These are phyloP conservation scores for Nesospiza acunhae DNA, from an alignment of 2,113 vertebrate genomes.

Conservation along the genomic window DNA sequence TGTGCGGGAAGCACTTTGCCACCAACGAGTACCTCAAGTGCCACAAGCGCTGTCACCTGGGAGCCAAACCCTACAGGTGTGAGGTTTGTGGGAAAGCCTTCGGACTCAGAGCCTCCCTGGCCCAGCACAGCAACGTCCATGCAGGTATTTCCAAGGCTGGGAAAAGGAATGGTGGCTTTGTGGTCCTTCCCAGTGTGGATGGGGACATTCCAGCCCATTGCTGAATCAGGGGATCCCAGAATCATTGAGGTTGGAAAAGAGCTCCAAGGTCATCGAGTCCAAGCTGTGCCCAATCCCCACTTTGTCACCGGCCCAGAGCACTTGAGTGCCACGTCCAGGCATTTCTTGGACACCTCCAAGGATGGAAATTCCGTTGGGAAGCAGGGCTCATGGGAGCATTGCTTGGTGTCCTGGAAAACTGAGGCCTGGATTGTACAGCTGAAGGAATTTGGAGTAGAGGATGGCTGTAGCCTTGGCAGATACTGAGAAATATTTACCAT, in stretches of 20 bases:
- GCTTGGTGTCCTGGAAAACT: accelerated
- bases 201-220: neutral
- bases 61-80: constrained; percentile 67
- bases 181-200: neutral
- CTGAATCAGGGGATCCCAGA: neutral
- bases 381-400: accelerated
- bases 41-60: constrained; percentile 71
- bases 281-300: neutral
- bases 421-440: neutral
- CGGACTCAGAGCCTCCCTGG: constrained; percentile 66
- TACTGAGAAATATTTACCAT: neutral
- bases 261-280: accelerated
- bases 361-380: neutral
- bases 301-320: neutral
- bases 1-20: constrained; percentile 73
- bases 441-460: too few relatives aligned
- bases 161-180: neutral
- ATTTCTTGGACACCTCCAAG: neutral
- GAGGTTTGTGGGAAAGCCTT: constrained; percentile 63
- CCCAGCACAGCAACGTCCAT: constrained; percentile 69
- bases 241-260: neutral
- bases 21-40: constrained; percentile 73
- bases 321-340: neutral
- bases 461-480: neutral
- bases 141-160: constrained; percentile 32